These are phyloP conservation scores for Phoeniculus purpureus DNA, from an alignment of 2,797 vertebrate species.

Conservation along the genomic window DNA sequence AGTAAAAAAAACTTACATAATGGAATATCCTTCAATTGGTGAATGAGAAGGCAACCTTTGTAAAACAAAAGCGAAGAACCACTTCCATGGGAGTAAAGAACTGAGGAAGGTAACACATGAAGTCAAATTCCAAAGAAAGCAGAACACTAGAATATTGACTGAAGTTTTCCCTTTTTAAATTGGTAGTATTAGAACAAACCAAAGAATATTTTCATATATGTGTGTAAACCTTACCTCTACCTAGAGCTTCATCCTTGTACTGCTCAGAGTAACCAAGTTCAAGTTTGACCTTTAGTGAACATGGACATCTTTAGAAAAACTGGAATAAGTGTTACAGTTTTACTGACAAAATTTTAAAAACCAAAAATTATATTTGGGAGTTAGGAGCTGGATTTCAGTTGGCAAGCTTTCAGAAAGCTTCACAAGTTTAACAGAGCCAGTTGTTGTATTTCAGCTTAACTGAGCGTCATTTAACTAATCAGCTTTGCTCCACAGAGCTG, in stretches of 20 bases:
- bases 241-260: neutral
- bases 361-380: neutral
- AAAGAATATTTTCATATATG: neutral
- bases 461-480: constrained; percentile 29
- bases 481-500: constrained; percentile 16
- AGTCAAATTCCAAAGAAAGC: neutral
- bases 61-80: neutral
- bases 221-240: neutral
- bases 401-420: neutral
- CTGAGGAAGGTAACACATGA: neutral
- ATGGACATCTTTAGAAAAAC: neutral
- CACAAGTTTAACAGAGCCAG: neutral
- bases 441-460: constrained; percentile 4
- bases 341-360: neutral
- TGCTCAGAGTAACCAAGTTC: neutral
- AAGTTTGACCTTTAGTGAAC: neutral
- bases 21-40: neutral
- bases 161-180: neutral
- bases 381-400: neutral
- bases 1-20: neutral
- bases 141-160: neutral
- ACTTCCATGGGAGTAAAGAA: neutral
- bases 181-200: neutral
- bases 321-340: neutral
- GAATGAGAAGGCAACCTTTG: neutral